A percentile compares a stretch with the other conserved stretches of the same genome.
Evolutionary conservation across 2,888 invertebrate genomes (phyloP).

Genomic region (Aquatica leii): DNA sequence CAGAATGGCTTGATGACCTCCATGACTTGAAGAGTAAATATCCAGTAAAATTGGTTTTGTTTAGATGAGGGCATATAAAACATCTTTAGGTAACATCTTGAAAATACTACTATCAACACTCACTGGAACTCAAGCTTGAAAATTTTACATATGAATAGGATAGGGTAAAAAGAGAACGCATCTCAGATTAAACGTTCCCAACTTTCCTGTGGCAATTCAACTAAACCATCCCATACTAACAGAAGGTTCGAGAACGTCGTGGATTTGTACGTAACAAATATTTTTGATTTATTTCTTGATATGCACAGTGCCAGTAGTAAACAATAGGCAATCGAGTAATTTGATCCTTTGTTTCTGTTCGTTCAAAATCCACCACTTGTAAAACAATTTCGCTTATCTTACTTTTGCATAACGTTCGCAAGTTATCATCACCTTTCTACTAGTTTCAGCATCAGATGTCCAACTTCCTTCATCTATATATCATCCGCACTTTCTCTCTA

Average conservation of each 20-base stretch:
- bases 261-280: constrained; percentile 27
- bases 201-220: constrained; percentile 26
- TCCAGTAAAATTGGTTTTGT: constrained; percentile 3
- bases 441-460: neutral
- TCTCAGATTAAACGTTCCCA: constrained; percentile 29
- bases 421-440: neutral
- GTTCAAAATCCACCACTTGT: neutral
- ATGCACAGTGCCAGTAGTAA: constrained; percentile 26
- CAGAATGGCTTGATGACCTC: constrained; percentile 63
- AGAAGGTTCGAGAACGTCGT: constrained; percentile 19
- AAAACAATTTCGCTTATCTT: neutral
- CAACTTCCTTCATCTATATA: no score
- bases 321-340: constrained; percentile 16
- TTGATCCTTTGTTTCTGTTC: no score
- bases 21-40: constrained; percentile 63
- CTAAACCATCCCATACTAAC: constrained; percentile 13
- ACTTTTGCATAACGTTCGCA: neutral
- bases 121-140: constrained; percentile 20
- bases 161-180: constrained; percentile 33
- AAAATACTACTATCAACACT: constrained; percentile 24
- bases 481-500: no score
- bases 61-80: no score
- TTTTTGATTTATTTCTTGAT: constrained; percentile 17
- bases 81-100: constrained; percentile 48
- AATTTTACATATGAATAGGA: constrained; percentile 29